Conservation (phyloP, 37 sponge, comb jelly and placozoan genomes). For the Oopsacas minuta region DNA sequence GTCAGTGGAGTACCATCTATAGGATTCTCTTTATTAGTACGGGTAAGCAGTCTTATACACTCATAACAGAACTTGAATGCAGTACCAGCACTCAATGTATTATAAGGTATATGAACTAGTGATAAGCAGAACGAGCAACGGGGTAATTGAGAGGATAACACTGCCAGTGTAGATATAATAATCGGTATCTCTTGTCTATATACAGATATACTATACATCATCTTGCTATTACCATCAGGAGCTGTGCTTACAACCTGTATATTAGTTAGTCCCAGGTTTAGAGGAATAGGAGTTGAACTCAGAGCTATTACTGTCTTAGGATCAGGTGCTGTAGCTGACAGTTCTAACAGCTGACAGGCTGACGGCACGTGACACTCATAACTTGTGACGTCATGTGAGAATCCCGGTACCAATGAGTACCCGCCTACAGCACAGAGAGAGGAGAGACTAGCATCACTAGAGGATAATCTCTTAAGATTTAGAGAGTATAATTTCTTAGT, state of each 20-base stretch:
- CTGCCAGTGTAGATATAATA: background rate
- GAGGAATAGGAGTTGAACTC: slow-evolving; percentile 29
- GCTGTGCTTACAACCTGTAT: slow-evolving; percentile 42
- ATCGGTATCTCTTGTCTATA: slow-evolving; percentile 19
- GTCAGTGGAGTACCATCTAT: slow-evolving; percentile 44
- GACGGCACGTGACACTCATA: slow-evolving; percentile 57
- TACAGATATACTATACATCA: slow-evolving; percentile 34
- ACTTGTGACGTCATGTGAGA: slow-evolving; percentile 31
- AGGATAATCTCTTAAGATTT: slow-evolving; percentile 40
- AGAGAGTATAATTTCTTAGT: slow-evolving; percentile 68
- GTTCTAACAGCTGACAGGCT: slow-evolving; percentile 26
- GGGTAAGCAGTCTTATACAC: slow-evolving; percentile 57
- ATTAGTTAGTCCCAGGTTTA: slow-evolving; percentile 41
- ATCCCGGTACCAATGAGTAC: slow-evolving; percentile 41
- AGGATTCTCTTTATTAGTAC: slow-evolving; percentile 61
- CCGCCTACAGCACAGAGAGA: slow-evolving; percentile 47
- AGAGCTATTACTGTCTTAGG: slow-evolving; percentile 35
- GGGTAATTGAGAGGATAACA: background rate
- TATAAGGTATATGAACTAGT: slow-evolving; percentile 33
- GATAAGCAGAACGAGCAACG: slow-evolving; percentile 53
- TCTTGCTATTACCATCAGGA: slow-evolving; percentile 34
- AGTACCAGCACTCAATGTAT: slow-evolving; percentile 20
- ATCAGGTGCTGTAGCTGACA: slow-evolving; percentile 54
- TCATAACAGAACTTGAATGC: slow-evolving; percentile 33
- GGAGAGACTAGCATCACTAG: slow-evolving; percentile 64